Evolutionary conservation across 2,888 invertebrate genomes (phyloP), one percentile per base, ranked within the genome.

Genomic region (Hedya salicella): DNA sequence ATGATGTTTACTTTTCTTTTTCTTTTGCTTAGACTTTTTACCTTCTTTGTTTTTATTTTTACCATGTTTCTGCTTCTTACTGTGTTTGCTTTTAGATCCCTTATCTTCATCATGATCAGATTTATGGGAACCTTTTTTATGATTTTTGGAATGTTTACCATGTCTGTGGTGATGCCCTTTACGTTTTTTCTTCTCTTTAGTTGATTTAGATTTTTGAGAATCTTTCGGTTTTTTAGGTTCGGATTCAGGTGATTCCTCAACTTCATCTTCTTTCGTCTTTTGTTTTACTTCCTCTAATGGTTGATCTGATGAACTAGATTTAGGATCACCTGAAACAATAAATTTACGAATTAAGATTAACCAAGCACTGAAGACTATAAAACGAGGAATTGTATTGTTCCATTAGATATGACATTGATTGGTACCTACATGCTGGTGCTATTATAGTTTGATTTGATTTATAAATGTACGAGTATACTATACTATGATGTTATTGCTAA

Each of bases 11-110:
- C 75, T 86, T 70, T 92, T 92, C 77, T 88, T 92, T 69, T 88
- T 93, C 75, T 92, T 93, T 62, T 84, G 85, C 77, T 91, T 93
- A 4, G 88, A 88, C 74, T 92, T 92, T 67, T 92, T 93, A 11
- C 90, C 86, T 25, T 92, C 88, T 69, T 85, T 91, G 72, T 90
- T 89, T 73, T 87, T 86, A 69, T 83, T 84, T 71, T 88, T 88
- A 1, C 78, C 79, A 69, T 87, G 88, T 75, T 87, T 88, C 69
- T 83, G 83, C 69, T 84, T 88, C 70, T 84, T 89, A 64, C 84
- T 80, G 63, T 86, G 89, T 73, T 82, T 85, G 32, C 80, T 79
- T 78, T 85, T 86, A 9, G 77, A 72, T 3, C 13, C 59, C 39
- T 59, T 65, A 16, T 82, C 80, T 54, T 82, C 80, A 5, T 78